Percentiles rank a stretch among this genome's conserved stretches.
Evolutionary conservation across 1,140 invertebrate species (phyloP).

Genomic region (Brachionus angularis): DNA sequence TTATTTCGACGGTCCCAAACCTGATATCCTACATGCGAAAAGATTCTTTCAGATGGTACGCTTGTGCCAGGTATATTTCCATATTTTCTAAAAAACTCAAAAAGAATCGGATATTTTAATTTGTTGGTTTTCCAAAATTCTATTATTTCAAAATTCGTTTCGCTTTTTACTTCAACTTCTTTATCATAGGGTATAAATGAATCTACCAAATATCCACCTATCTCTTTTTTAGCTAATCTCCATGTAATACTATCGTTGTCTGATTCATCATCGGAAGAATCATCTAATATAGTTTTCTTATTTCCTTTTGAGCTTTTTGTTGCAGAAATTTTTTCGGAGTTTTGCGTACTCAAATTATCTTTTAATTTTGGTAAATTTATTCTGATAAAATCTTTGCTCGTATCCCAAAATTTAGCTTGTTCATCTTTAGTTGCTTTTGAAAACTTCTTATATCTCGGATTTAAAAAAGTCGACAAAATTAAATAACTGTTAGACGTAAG

Average conservation of each 20-base stretch:
- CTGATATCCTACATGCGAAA: constrained; percentile 3
- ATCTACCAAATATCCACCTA: background rate
- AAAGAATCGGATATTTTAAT: background rate
- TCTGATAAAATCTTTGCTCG: background rate
- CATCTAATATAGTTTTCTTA: background rate
- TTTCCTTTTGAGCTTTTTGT: background rate
- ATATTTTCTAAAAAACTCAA: background rate
- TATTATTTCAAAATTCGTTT: background rate
- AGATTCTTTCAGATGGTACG: background rate
- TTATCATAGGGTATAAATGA: too few species aligned
- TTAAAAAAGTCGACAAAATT: background rate
- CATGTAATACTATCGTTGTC: background rate
- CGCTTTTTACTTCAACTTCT: too few species aligned
- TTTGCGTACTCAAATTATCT: background rate
- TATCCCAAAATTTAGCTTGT: background rate
- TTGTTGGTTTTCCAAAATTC: constrained; percentile 16
- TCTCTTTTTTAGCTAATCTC: constrained; percentile 3
- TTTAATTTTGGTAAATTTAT: background rate
- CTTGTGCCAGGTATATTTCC: background rate
- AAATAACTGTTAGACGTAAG: background rate
- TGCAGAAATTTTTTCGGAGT: background rate
- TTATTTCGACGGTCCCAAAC: background rate
- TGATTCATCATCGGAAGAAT: background rate
- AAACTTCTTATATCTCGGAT: constrained; percentile 16
- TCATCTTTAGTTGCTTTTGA: background rate